phyloP scores from a whole-genome alignment of 2,888 invertebrate genomes.

The Dolichomitus sp. region DNA sequence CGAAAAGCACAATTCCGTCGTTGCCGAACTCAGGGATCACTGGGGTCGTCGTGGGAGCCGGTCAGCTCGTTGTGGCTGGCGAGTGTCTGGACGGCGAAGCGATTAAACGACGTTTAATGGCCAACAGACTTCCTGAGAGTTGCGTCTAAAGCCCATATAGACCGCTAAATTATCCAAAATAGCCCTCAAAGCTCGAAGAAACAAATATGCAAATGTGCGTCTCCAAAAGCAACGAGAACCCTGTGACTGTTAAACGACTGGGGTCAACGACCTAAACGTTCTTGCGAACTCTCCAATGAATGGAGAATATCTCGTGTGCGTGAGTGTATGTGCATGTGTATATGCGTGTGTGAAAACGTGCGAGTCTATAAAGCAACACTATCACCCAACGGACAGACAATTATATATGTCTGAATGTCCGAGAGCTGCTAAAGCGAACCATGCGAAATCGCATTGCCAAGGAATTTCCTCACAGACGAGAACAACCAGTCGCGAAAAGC shows the following conservation, averaged over 20 bases:
- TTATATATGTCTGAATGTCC: slow-evolving; percentile 36
- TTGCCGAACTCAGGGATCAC: slow-evolving; percentile 74
- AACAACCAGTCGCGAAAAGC: slow-evolving; percentile 1
- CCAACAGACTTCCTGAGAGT: slow-evolving; percentile 95
- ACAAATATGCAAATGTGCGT: slow-evolving; percentile 14
- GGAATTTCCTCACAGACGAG: slow-evolving; percentile 12
- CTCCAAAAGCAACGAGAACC: not conserved
- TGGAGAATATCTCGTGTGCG: slow-evolving; percentile 26
- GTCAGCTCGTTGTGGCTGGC: slow-evolving; percentile 84
- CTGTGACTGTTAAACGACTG: slow-evolving; percentile 8
- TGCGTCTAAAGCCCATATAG: slow-evolving; percentile 90
- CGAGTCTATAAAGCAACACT: slow-evolving; percentile 4
- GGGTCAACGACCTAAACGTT: slow-evolving; percentile 29
- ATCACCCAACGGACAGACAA: slow-evolving; percentile 6
- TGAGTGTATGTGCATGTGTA: slow-evolving; percentile 3
- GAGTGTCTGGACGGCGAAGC: slow-evolving; percentile 93
- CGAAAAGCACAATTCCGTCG: slow-evolving; percentile 82
- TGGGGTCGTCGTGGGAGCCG: slow-evolving; percentile 78
- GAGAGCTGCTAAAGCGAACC: not conserved
- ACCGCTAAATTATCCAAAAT: slow-evolving; percentile 28
- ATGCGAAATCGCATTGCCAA: slow-evolving; percentile 25
- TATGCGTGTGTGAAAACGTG: not conserved
- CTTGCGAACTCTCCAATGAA: not conserved
- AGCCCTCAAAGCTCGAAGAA: slow-evolving; percentile 7
- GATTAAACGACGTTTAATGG: slow-evolving; percentile 95